These are phyloP conservation scores for Brachyopa scutellaris DNA, from an alignment of 2,888 invertebrate genomes.

Conservation along the genomic window DNA sequence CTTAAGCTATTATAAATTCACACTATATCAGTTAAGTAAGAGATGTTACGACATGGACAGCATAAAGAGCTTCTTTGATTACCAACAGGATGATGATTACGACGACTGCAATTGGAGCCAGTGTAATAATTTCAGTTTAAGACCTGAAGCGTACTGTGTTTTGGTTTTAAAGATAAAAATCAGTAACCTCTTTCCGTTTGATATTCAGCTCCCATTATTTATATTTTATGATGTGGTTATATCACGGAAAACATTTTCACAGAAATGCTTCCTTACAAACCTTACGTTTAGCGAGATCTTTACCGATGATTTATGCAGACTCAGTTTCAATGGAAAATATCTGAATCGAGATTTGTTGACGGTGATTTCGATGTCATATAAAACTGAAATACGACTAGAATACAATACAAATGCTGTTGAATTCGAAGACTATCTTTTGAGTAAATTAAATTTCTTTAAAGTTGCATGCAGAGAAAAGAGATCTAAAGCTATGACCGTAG, in stretches of 20 bases:
- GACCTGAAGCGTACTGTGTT: constrained; percentile 77
- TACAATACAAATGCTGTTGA: constrained; percentile 17
- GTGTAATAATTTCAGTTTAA: constrained; percentile 70
- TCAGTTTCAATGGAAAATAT: constrained; percentile 74
- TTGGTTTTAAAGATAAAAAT: constrained; percentile 75
- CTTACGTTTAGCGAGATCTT: constrained; percentile 69
- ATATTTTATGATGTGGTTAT: constrained; percentile 72
- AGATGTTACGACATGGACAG: constrained; percentile 71
- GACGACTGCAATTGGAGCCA: constrained; percentile 52
- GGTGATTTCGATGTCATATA: constrained; percentile 74
- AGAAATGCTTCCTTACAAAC: constrained; percentile 38
- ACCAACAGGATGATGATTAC: constrained; percentile 28
- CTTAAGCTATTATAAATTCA: constrained; percentile 72
- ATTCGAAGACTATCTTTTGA: constrained; percentile 75
- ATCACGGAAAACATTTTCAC: constrained; percentile 20
- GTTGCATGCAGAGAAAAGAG: not conserved
- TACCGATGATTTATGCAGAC: constrained; percentile 51
- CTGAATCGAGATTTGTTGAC: constrained; percentile 79
- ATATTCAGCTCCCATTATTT: constrained; percentile 65
- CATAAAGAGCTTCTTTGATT: constrained; percentile 71
- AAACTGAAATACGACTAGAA: constrained; percentile 72
- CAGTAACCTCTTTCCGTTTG: constrained; percentile 56
- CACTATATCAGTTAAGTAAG: constrained; percentile 76
- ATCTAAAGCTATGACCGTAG: constrained; percentile 19
- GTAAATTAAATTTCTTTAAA: constrained; percentile 73